phyloP scores from a whole-genome alignment of 2,888 invertebrate genomes.

The Gryllus longicercus region DNA sequence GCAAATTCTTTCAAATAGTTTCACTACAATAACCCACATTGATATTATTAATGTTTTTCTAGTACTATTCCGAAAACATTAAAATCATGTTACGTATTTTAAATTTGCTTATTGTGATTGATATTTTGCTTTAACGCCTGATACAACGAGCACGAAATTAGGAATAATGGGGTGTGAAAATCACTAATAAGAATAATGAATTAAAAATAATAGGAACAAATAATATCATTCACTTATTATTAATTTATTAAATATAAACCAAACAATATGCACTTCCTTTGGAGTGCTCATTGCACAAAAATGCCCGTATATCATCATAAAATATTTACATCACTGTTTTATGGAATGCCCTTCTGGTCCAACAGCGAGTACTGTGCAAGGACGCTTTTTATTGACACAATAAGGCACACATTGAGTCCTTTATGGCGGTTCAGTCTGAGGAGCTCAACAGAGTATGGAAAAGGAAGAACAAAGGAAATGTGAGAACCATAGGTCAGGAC shows the following conservation, averaged over 20 bases:
- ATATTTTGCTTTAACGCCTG: too few relatives aligned
- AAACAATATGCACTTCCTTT: neutral
- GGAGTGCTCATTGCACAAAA: neutral
- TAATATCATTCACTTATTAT: neutral
- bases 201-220: too few relatives aligned
- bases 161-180: too few relatives aligned
- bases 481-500: neutral
- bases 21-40: too few relatives aligned
- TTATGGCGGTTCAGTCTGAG: constrained; percentile 5
- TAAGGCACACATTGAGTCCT: neutral
- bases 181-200: too few relatives aligned
- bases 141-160: too few relatives aligned
- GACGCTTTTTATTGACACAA: neutral
- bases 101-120: too few relatives aligned
- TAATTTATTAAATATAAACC: neutral
- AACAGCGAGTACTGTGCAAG: neutral
- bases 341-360: neutral
- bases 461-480: neutral
- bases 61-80: too few relatives aligned
- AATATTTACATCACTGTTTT: neutral
- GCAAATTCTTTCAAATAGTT: too few relatives aligned
- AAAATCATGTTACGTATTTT: too few relatives aligned
- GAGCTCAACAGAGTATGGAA: neutral
- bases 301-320: neutral
- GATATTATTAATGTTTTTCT: too few relatives aligned